Percentiles rank a stretch among this genome's conserved stretches.
Evolutionary conservation across 1,140 invertebrate species (phyloP).

Genomic region (Atopsyche davidsoni): DNA sequence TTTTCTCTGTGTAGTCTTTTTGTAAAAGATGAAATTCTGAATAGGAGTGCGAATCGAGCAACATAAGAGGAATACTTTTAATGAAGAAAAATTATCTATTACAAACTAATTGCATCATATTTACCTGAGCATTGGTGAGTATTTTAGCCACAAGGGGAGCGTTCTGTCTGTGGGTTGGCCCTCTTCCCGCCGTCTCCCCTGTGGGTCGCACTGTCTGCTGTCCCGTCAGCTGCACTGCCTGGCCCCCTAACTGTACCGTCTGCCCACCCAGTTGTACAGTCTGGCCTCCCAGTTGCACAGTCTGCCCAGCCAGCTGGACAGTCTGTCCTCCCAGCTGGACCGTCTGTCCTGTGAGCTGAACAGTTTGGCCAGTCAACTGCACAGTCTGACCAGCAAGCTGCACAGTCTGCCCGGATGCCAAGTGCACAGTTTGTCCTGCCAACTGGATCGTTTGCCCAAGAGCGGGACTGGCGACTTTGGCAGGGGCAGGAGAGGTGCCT

Average conservation of each 20-base stretch:
- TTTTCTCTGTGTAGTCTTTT: too few species aligned
- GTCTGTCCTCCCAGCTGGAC: constrained; percentile 25
- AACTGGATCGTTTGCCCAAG: constrained; percentile 20
- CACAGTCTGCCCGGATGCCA: constrained; percentile 26
- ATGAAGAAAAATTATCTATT: background rate
- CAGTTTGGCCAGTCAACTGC: constrained; percentile 25
- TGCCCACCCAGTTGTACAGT: constrained; percentile 49
- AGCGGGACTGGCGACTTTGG: constrained; percentile 14
- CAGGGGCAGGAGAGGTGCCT: background rate
- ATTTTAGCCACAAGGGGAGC: constrained; percentile 26
- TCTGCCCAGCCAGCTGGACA: constrained; percentile 49
- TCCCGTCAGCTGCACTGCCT: constrained; percentile 31
- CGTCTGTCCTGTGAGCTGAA: constrained; percentile 23
- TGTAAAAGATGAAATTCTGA: too few species aligned
- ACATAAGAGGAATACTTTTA: too few species aligned
- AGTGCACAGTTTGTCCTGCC: constrained; percentile 24
- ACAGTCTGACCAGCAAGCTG: constrained; percentile 25
- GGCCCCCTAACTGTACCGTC: constrained; percentile 40
- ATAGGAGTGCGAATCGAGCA: too few species aligned
- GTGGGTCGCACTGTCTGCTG: background rate
- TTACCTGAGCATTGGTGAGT: constrained; percentile 24
- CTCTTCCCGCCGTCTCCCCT: constrained; percentile 24
- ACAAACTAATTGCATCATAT: background rate
- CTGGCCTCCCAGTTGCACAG: constrained; percentile 49
- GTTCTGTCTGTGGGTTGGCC: constrained; percentile 13